Conservation (phyloP, 2,888 invertebrate genomes). For the Mesochorus sp. region DNA sequence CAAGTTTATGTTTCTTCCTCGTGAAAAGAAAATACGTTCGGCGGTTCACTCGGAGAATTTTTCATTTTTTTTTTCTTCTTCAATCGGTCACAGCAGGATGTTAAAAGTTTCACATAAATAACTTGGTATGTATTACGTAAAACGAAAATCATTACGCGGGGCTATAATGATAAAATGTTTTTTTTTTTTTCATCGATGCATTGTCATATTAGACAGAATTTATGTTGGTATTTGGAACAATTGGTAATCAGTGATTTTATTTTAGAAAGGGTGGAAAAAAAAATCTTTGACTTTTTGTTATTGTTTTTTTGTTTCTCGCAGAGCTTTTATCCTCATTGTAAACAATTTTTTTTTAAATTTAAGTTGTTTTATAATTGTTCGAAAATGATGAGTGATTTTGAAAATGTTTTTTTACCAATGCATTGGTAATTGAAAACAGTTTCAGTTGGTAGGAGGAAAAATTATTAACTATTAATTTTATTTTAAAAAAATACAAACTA, state of each 20-base stretch:
- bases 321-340: conserved; percentile 1
- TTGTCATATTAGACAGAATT: too few relatives aligned
- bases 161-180: too few relatives aligned
- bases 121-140: neutral
- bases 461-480: too few relatives aligned
- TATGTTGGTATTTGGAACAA: too few relatives aligned
- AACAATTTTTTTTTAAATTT: neutral
- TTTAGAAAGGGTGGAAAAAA: neutral
- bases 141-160: too few relatives aligned
- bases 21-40: conserved; percentile 33
- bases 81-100: neutral
- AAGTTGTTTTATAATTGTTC: neutral
- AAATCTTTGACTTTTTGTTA: neutral
- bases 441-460: too few relatives aligned
- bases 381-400: neutral
- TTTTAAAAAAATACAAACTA: too few relatives aligned
- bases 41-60: neutral
- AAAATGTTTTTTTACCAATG: too few relatives aligned
- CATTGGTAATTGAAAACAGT: too few relatives aligned
- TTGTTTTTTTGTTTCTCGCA: neutral
- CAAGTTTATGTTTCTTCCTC: conserved; percentile 47
- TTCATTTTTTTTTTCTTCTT: neutral
- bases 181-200: too few relatives aligned
- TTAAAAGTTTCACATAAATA: conserved; percentile 31
- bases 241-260: too few relatives aligned